phyloP scores from a whole-genome alignment of 1,140 invertebrate genomes.

The Procambarus virginalis region DNA sequence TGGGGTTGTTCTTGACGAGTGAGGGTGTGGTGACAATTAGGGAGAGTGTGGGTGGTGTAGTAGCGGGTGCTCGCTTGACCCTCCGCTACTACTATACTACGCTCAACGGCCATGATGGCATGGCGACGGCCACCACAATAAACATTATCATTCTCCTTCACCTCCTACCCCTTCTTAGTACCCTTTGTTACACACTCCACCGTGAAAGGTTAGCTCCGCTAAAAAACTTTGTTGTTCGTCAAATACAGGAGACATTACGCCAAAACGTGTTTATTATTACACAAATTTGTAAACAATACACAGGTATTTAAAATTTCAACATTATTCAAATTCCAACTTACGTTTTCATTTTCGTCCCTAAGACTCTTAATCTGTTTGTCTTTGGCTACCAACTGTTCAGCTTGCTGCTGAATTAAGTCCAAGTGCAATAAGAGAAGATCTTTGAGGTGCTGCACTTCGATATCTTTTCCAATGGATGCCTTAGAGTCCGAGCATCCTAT shows the following conservation, averaged over 20 bases:
- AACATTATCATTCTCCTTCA: not conserved
- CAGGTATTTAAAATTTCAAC: not conserved
- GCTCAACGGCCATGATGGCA: conserved; percentile 38
- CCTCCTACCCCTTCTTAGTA: not conserved
- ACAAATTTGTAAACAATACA: not conserved
- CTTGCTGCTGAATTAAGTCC: conserved; percentile 58
- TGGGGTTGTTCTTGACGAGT: too few species aligned
- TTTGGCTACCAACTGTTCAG: conserved; percentile 49
- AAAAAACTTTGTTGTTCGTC: not conserved
- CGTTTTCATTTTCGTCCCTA: conserved; percentile 53
- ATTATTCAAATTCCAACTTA: conserved; percentile 11
- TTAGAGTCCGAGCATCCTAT: conserved; percentile 58
- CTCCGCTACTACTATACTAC: conserved; percentile 7
- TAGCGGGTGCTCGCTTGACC: not conserved
- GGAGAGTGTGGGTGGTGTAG: not conserved
- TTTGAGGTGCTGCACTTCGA: conserved; percentile 60
- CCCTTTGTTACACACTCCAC: not conserved
- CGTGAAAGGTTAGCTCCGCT: not conserved
- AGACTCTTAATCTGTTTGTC: conserved; percentile 58
- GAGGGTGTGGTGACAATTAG: not conserved
- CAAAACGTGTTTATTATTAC: not conserved
- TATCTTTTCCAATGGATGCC: conserved; percentile 57
- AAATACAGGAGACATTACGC: not conserved
- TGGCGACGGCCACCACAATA: not conserved
- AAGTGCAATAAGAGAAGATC: conserved; percentile 47